Conservation (phyloP, 2,797 vertebrate species). For the Acomys russatus region DNA sequence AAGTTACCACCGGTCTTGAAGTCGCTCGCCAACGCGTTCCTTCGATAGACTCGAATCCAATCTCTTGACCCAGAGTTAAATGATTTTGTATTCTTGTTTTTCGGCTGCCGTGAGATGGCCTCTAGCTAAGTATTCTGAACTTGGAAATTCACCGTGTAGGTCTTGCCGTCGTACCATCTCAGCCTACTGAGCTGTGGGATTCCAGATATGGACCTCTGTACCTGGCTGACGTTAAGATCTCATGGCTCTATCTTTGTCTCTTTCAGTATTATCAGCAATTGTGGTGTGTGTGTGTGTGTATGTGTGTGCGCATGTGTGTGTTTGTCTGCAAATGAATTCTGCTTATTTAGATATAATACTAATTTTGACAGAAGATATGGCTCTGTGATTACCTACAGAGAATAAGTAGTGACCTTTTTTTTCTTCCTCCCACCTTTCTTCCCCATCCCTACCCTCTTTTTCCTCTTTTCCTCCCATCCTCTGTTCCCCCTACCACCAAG, state of each 20-base stretch:
- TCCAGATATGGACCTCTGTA: background rate
- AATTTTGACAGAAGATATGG: background rate
- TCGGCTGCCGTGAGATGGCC: background rate
- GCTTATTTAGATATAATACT: background rate
- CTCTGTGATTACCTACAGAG: background rate
- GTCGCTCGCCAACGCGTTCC: conserved; percentile 62
- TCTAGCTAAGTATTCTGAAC: background rate
- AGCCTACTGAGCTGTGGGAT: background rate
- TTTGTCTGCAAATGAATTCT: background rate
- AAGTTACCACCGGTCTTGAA: conserved; percentile 57
- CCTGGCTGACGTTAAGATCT: background rate
- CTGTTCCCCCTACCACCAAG: too few relatives aligned
- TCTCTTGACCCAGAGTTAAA: background rate
- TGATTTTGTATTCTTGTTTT: background rate
- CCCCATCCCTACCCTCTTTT: too few relatives aligned
- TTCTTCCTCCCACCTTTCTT: background rate
- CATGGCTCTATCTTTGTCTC: background rate
- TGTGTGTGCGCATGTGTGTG: too few relatives aligned
- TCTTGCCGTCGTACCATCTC: background rate
- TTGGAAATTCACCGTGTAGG: background rate
- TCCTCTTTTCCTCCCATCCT: background rate
- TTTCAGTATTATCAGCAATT: background rate
- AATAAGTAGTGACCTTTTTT: background rate
- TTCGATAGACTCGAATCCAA: background rate
- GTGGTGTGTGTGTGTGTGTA: background rate